Evolutionary conservation across 2,113 vertebrate species (phyloP), one percentile per base, ranked within the genome.

Genomic region (Austrofundulus limnaeus): DNA sequence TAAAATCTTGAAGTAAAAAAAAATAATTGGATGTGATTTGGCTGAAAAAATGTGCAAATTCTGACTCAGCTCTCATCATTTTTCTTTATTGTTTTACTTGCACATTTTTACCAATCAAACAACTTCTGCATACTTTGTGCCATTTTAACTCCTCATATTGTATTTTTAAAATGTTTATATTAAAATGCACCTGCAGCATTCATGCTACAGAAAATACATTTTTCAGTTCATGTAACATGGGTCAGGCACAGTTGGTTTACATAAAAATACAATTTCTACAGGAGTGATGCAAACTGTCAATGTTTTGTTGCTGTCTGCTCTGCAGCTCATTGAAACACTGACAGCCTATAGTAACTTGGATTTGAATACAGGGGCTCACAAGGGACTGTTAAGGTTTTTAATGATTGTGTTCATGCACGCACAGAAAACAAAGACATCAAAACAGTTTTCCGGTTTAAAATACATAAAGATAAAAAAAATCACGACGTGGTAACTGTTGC

Each of bases 231-330:
- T 60, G 62, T 78, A 64, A 80, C 80, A 57, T 80, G 76, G 68
- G 53, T 78, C 77, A 76, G 71, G 51, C 78, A 66, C 75, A 75
- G 66, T 61, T 78, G 75, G 59, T 72, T 73, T 34, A 34, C 5
- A 34, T 1, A 34, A 9, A 28, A 28, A 28, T 28, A 28, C 58
- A 24, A 9, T 34, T 34, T 34, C 31, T 34, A 9, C 10, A 34
- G 23, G 16, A 21, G 65, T 76, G 77, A 74, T 31, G 46, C 60
- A 28, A 28, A 7, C 25, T 28, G 3, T 28, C n/a, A n/a, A n/a
- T n/a, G n/a, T n/a, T n/a, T n/a, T n/a, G n/a, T n/a, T n/a, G n/a
- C n/a, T n/a, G n/a, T n/a, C n/a, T n/a, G n/a, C n/a, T n/a, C n/a
- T n/a, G n/a, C n/a, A n/a, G 25, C 7, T 28, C 25, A 28, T 28